Conservation (phyloP, 2,888 invertebrate genomes). For the Ellobium chinense region DNA sequence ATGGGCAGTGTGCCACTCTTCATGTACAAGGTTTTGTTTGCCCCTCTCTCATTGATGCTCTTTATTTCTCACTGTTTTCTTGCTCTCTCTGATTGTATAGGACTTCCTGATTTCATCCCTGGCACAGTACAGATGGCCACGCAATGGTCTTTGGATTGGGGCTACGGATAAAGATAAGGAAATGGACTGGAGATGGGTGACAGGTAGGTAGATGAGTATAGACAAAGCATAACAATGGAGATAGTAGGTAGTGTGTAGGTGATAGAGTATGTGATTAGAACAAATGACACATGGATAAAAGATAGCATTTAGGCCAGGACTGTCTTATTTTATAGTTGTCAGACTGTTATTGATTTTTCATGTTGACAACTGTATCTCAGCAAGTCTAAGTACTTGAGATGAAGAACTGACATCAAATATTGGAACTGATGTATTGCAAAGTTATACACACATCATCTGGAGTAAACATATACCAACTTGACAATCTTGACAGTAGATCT, state of each 20-base stretch:
- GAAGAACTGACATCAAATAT: no score
- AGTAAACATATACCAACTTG: no score
- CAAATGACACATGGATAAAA: neutral
- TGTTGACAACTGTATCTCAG: no score
- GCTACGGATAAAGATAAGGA: conserved; percentile 45
- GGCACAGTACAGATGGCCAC: conserved; percentile 12
- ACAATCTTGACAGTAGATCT: no score
- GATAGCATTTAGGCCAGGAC: neutral
- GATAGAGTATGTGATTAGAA: neutral
- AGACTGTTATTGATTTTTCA: no score
- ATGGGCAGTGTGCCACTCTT: no score
- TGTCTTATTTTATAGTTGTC: no score
- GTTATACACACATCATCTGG: no score
- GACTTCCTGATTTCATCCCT: conserved; percentile 35
- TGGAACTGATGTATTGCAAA: no score
- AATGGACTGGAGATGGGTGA: conserved; percentile 48
- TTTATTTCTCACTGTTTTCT: neutral
- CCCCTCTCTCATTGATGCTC: no score
- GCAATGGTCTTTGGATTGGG: conserved; percentile 50
- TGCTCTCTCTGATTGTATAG: conserved; percentile 18
- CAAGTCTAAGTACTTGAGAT: no score
- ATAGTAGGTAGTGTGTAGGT: neutral
- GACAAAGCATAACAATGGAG: neutral
- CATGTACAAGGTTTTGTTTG: no score
- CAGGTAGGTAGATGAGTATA: conserved; percentile 30